Evolutionary conservation across 2,888 invertebrate species (phyloP), one percentile per base, ranked within the genome.

Genomic region (Steromphala cineraria): DNA sequence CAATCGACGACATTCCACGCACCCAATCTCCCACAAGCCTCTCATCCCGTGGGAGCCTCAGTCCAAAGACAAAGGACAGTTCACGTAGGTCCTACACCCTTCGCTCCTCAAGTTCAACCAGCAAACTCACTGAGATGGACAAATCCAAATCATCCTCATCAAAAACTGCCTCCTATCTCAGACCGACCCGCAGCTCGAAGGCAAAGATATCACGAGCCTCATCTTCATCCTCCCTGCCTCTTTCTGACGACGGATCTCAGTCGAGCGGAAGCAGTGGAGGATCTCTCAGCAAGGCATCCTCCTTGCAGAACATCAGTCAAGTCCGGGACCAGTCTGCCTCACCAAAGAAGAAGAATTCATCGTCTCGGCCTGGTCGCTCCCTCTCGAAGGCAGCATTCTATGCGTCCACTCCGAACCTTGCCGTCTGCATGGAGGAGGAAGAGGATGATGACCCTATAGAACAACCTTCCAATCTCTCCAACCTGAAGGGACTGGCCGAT

Each of bases 331-430:
- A 21, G 7, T 28, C 31, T 24, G 31, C 76, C 36, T 53, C 31
- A 17, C 53, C 55, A 17, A 76, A 55, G 76, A 36, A 36, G 24
- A 55, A 46, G 24, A 19, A 36, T 55, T 56, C 78, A 8, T 53
- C 24, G 21, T 10, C 21, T 17, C 56, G 55, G 4, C 17, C 36
- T 10, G 52, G 62, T 7, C 62, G 40, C 8, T 67, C 80, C 28
- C 46, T 67, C 7, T 75, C 80, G 0, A 83, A 86, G 79, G 53
- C 84, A 19, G 84, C 87, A 24, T 84, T 84, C 28, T 84, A 85
- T 76, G 83, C 86, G 7, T 89, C 89, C 19, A 86, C 86, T 1
- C 89, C 89, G 19, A 86, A 89, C 80, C 80, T 89, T 24, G 67
- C 83, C 4, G 80, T 74, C 13, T 78, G 81, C n/a, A 81, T 85